Percentiles rank a stretch among this genome's conserved stretches.
phyloP scores from a whole-genome alignment of 1,140 invertebrate species.

The Drosophila grimshawi region DNA sequence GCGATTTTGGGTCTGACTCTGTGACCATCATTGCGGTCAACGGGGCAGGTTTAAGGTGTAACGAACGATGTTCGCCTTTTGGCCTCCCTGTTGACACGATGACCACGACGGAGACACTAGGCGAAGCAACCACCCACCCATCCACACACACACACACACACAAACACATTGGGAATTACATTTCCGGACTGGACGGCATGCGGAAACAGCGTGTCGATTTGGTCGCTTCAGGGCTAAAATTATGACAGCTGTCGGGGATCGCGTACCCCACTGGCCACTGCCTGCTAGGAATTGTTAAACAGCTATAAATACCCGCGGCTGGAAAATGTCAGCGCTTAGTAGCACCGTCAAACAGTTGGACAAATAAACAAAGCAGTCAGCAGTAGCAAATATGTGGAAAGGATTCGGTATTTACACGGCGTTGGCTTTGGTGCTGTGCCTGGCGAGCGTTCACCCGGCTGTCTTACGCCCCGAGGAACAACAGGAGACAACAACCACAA shows the following conservation, averaged over 20 bases:
- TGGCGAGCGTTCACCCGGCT: constrained; percentile 41
- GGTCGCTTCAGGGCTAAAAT: constrained; percentile 69
- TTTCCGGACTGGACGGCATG: constrained; percentile 68
- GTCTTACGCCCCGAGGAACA: constrained; percentile 37
- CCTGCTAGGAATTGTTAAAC: constrained; percentile 5
- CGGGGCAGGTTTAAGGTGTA: constrained; percentile 72
- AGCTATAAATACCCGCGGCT: constrained; percentile 65
- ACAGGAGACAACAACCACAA: constrained; percentile 43
- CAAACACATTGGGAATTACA: constrained; percentile 56
- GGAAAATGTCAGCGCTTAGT: constrained; percentile 51
- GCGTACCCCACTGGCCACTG: neutral
- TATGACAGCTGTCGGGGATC: constrained; percentile 64
- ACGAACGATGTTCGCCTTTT: constrained; percentile 68
- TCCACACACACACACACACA: constrained; percentile 26
- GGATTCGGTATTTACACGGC: constrained; percentile 39
- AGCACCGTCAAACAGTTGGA: constrained; percentile 50
- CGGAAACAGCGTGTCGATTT: constrained; percentile 70
- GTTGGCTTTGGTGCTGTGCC: constrained; percentile 20
- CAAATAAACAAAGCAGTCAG: constrained; percentile 29
- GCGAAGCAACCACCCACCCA: constrained; percentile 29
- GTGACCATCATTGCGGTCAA: constrained; percentile 79
- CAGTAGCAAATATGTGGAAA: constrained; percentile 64
- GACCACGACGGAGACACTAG: constrained; percentile 44
- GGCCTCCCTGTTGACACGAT: constrained; percentile 69
- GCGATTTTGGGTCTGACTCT: constrained; percentile 73